These are phyloP conservation scores for Spheniscus humboldti DNA, from an alignment of 2,797 vertebrate genomes.

Conservation along the genomic window DNA sequence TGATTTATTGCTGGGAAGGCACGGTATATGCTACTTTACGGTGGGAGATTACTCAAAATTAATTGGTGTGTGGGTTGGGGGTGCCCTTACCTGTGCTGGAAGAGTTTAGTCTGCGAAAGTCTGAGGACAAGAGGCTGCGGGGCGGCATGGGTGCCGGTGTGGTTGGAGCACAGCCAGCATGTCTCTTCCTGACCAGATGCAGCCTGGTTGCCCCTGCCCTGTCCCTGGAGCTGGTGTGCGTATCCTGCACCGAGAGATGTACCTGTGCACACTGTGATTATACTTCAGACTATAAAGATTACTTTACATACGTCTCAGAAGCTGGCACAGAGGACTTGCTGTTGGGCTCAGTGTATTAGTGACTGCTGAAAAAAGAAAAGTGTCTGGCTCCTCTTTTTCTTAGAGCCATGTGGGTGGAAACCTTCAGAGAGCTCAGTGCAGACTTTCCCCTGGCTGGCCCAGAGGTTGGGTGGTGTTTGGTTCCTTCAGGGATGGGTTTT, in stretches of 20 bases:
- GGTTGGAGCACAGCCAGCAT: not conserved
- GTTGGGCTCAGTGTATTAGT: not conserved
- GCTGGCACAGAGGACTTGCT: not conserved
- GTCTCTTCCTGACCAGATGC: not conserved
- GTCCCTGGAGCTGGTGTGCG: not conserved
- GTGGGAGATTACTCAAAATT: not conserved
- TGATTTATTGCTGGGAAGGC: not conserved
- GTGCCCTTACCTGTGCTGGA: not conserved
- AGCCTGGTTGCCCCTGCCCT: not conserved
- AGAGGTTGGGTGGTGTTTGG: not conserved
- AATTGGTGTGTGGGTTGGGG: not conserved
- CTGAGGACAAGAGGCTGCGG: not conserved
- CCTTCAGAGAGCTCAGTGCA: not conserved
- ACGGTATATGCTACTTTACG: accelerated
- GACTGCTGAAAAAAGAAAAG: not conserved
- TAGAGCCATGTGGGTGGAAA: accelerated
- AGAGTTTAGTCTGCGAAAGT: not conserved
- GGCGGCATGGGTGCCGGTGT: not conserved
- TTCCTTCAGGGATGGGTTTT: not conserved
- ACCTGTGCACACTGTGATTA: not conserved
- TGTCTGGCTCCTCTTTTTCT: not conserved
- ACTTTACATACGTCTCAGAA: not conserved
- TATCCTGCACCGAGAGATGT: not conserved
- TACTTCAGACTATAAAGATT: not conserved
- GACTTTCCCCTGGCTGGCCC: not conserved